Evolutionary conservation across 2,797 vertebrate genomes (phyloP), one percentile per base, ranked within the genome.

Genomic region (Bryconaethiops microstoma): DNA sequence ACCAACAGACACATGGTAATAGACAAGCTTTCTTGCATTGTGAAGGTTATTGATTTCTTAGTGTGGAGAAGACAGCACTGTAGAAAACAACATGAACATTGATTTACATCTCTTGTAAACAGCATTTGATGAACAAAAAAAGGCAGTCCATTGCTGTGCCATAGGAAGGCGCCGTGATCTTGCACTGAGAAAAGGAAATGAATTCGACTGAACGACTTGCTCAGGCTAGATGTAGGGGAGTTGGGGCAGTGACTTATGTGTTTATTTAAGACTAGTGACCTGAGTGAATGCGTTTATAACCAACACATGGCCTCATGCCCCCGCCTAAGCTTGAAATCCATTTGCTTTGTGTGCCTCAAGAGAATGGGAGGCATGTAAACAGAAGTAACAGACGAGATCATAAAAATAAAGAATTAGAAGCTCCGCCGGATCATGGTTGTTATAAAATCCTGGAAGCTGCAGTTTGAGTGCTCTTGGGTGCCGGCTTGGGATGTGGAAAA

Each of bases 331-430:
- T 40, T 40, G 21, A 62, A 77, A 67, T 64, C 21, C 1, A 68
- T 68, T 80, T 35, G 14, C 73, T 74, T 75, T 68, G 48, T 57
- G 52, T 57, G 73, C 39, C 70, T 77, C 60, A 77, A 69, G 57
- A 76, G 45, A 65, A 76, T 42, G 35, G 54, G 69, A 71, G 21
- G 69, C 62, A 52, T 75, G 80, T 74, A 76, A 72, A 62, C 45
- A 29, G 55, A 70, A 16, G 25, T 64, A 76, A 79, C 50, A 64
- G 75, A 70, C 7, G 54, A 74, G 40, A 69, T 50, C 40, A n/a
- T 85, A 80, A 82, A 85, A 83, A 45, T 52, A 60, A 72, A 74
- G 79, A 82, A 75, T 62, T 63, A 9, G 79, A 78, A 54, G 68
- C 67, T 83, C 17, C 6, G 42, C 70, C 21, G 45, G 67, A 40